Evolutionary conservation across 2,797 vertebrate species (phyloP).

Genomic region (Chelmon rostratus): DNA sequence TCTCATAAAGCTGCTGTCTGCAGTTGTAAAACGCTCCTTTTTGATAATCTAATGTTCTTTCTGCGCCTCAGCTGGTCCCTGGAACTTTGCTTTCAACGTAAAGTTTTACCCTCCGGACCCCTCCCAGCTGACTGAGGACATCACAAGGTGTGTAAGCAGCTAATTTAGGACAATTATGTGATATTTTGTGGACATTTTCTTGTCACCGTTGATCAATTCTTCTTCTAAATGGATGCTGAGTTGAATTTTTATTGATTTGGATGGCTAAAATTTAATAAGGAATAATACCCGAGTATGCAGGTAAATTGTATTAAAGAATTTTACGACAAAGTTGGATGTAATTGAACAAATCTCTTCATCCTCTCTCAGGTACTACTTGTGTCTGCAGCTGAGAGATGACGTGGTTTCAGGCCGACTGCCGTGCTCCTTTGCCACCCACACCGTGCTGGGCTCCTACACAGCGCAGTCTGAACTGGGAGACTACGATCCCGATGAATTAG

Average conservation of each 20-base stretch:
- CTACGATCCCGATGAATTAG: conserved; percentile 93
- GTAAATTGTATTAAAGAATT: background rate
- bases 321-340: background rate
- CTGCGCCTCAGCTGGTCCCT: conserved; percentile 88
- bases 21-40: conserved; percentile 1
- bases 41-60: conserved; percentile 44
- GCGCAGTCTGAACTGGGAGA: conserved; percentile 97
- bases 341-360: background rate
- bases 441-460: conserved; percentile 95
- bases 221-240: background rate
- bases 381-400: conserved; percentile 95
- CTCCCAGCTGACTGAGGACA: conserved; percentile 95
- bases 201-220: background rate
- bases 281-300: background rate
- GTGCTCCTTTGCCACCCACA: conserved; percentile 95
- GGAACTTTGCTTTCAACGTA: conserved; percentile 98
- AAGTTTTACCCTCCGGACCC: conserved; percentile 99
- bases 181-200: background rate
- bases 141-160: conserved; percentile 90
- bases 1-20: conserved; percentile 6
- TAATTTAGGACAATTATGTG: background rate
- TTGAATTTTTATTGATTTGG: background rate
- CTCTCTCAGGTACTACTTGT: conserved; percentile 93
- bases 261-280: background rate
- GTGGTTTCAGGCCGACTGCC: conserved; percentile 95